phyloP scores from a whole-genome alignment of 2,888 invertebrate genomes.

The Spodoptera littoralis region DNA sequence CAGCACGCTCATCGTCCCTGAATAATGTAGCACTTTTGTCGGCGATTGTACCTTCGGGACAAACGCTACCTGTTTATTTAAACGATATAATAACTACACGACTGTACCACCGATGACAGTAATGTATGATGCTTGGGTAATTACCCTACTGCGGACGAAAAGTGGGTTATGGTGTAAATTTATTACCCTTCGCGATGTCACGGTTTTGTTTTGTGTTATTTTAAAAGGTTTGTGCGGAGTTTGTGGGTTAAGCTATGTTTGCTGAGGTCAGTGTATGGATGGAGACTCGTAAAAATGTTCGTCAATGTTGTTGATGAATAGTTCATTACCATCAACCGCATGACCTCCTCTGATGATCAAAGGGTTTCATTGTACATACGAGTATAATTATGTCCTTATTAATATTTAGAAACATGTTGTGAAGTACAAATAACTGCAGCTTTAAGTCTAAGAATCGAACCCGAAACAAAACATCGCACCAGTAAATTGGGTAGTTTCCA shows the following conservation, averaged over 20 bases:
- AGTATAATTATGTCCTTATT: too few species aligned
- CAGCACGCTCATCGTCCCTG: constrained; percentile 41
- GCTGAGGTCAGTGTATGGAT: constrained; percentile 5
- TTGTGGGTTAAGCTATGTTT: neutral
- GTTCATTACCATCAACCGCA: too few species aligned
- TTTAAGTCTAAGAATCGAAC: too few species aligned
- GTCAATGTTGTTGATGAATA: too few species aligned
- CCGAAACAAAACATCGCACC: too few species aligned
- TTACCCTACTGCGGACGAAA: constrained; percentile 22
- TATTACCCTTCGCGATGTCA: constrained; percentile 3
- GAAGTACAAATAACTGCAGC: too few species aligned
- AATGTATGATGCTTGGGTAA: constrained; percentile 24
- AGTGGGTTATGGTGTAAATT: constrained; percentile 23
- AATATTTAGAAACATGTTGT: too few species aligned
- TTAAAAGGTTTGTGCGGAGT: neutral
- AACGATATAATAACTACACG: constrained; percentile 46
- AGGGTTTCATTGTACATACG: too few species aligned
- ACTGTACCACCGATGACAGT: constrained; percentile 32
- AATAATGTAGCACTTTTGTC: constrained; percentile 60
- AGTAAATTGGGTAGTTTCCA: too few species aligned
- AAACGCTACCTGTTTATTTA: constrained; percentile 45
- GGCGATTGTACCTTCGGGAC: constrained; percentile 46
- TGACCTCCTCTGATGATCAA: too few species aligned
- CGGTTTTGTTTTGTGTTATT: neutral
- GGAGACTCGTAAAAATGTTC: too few species aligned